These are phyloP conservation scores for Zaprionus lachaisei DNA, from an alignment of 1,140 invertebrate species.

Conservation along the genomic window DNA sequence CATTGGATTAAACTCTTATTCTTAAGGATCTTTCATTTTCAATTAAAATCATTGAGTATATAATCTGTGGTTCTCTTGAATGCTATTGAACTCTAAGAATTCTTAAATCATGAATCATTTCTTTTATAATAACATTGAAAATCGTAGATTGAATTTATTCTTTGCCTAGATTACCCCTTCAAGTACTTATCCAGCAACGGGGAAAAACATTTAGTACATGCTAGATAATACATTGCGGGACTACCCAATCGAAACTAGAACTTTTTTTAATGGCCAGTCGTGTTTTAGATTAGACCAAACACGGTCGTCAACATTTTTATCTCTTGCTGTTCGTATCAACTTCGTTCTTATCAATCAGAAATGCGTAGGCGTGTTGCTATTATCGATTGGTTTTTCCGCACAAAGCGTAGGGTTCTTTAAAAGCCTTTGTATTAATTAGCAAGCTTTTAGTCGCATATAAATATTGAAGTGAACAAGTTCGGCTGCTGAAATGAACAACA, in stretches of 20 bases:
- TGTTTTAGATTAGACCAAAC: background rate
- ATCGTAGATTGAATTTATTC: background rate
- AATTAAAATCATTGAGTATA: background rate
- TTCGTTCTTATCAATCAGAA: conserved; percentile 26
- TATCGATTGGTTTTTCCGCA: background rate
- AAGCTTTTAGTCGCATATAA: conserved; percentile 19
- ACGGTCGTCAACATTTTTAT: background rate
- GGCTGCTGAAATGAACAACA: conserved; percentile 19
- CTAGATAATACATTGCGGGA: conserved; percentile 4
- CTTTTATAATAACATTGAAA: background rate
- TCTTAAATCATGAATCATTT: background rate
- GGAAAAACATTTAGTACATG: background rate
- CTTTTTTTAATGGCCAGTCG: background rate
- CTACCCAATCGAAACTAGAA: background rate
- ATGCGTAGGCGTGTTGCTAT: background rate
- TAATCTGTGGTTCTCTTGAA: background rate
- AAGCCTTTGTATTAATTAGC: background rate
- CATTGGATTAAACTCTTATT: too few species aligned
- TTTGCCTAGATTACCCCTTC: background rate
- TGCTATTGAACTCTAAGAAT: background rate
- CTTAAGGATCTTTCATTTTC: background rate
- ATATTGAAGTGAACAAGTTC: background rate
- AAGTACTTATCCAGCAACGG: background rate
- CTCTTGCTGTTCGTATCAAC: background rate
- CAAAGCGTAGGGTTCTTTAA: background rate